A percentile compares a stretch with the other conserved stretches of the same genome.
These are phyloP conservation scores for Papilio xuthus DNA, from an alignment of 1,140 invertebrate species.

Conservation along the genomic window DNA sequence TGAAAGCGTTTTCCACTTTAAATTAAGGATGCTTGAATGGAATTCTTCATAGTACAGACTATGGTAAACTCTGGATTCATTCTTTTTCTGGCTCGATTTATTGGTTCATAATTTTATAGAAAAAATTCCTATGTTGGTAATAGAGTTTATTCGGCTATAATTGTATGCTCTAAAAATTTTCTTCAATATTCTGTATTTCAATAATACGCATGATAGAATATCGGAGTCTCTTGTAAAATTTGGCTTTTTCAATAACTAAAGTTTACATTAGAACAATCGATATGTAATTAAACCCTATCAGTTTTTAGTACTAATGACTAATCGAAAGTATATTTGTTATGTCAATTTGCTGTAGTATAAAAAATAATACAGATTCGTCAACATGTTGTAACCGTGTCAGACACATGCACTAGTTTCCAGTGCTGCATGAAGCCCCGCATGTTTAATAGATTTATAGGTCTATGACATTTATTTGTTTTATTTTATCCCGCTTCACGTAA, in stretches of 20 bases:
- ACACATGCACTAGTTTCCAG: conserved; percentile 32
- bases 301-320: no score
- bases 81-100: not conserved
- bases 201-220: no score
- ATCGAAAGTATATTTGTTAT: no score
- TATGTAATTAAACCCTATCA: no score
- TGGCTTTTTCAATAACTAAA: no score
- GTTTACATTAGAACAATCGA: not conserved
- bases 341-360: no score
- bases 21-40: not conserved
- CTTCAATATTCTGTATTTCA: not conserved
- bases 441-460: conserved; percentile 38
- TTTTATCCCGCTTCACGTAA: no score
- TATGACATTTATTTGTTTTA: not conserved
- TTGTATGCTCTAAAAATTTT: no score
- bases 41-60: not conserved
- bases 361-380: conserved; percentile 25
- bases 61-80: not conserved
- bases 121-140: no score
- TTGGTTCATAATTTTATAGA: not conserved
- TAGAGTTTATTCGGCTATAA: not conserved
- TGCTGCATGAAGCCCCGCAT: conserved; percentile 32
- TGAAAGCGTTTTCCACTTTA: not conserved
- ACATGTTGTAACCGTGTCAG: conserved; percentile 33
- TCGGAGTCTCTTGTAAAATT: no score